A percentile compares a stretch with the other conserved stretches of the same genome.
These are phyloP conservation scores for Emmelina monodactyla DNA, from an alignment of 2,888 invertebrate species.

Conservation along the genomic window DNA sequence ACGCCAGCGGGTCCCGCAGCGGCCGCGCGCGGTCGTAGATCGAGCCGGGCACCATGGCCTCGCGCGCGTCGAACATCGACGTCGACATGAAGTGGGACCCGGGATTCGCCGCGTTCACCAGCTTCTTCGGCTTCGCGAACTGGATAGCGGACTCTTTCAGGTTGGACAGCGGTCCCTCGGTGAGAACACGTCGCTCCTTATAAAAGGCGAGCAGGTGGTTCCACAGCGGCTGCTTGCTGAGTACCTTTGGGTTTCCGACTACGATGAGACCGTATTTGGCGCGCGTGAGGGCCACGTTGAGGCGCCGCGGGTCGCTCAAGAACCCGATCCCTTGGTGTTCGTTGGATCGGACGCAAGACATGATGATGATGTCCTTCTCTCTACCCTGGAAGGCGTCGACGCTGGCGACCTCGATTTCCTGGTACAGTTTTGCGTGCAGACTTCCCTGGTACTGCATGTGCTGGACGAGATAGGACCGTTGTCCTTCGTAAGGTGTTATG, in stretches of 20 bases:
- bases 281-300: constrained; percentile 97
- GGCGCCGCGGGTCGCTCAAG: constrained; percentile 94
- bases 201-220: constrained; percentile 97
- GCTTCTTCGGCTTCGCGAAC: constrained; percentile 96
- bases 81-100: constrained; percentile 98
- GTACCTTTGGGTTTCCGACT: constrained; percentile 98
- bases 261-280: constrained; percentile 98
- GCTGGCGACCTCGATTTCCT: constrained; percentile 98
- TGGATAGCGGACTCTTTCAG: constrained; percentile 96
- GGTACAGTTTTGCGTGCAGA: constrained; percentile 94
- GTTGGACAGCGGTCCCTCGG: constrained; percentile 97
- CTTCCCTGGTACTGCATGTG: constrained; percentile 99
- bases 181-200: constrained; percentile 95
- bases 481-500: constrained; percentile 99
- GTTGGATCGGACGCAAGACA: constrained; percentile 98
- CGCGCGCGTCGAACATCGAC: constrained; percentile 95
- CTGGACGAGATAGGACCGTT: constrained; percentile 95
- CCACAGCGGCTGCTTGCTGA: constrained; percentile 98
- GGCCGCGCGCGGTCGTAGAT: constrained; percentile 86
- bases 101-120: constrained; percentile 93
- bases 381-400: constrained; percentile 99
- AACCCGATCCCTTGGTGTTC: constrained; percentile 99
- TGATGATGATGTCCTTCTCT: constrained; percentile 98
- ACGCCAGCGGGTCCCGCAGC: constrained; percentile 90
- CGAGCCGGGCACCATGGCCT: constrained; percentile 93